Percentiles rank a stretch among this genome's conserved stretches.
These are phyloP conservation scores for Apamea monoglypha DNA, from an alignment of 2,888 invertebrate species.

Conservation along the genomic window DNA sequence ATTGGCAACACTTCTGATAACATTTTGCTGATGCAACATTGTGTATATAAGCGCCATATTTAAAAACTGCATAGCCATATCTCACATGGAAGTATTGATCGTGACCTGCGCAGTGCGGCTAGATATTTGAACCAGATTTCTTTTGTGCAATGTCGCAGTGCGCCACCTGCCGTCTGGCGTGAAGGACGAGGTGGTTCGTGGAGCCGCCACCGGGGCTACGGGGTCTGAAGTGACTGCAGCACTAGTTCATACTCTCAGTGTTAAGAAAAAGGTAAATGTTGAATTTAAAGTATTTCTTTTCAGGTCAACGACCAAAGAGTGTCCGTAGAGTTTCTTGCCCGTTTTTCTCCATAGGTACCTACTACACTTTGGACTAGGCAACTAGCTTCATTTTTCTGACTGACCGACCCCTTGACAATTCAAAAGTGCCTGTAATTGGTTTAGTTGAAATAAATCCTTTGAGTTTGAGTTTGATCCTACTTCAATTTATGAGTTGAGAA, in stretches of 20 bases:
- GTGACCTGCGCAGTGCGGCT: neutral
- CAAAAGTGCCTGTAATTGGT: no score
- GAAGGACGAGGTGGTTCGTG: neutral
- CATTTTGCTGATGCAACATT: neutral
- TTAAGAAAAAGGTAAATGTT: neutral
- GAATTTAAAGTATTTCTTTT: no score
- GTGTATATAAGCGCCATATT: neutral
- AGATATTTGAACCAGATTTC: neutral
- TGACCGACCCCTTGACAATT: no score
- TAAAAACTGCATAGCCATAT: neutral
- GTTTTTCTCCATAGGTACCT: no score
- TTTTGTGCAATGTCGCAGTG: conserved; percentile 11
- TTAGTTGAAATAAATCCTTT: no score
- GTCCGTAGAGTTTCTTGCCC: no score
- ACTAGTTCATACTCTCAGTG: neutral
- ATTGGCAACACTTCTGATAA: neutral
- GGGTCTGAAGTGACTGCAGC: neutral
- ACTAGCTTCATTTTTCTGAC: no score
- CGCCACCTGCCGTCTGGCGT: neutral
- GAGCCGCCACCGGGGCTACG: neutral
- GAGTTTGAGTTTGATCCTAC: no score
- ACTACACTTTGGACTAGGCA: no score
- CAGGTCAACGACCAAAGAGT: no score
- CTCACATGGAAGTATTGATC: neutral
- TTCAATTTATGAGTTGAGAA: no score